These are phyloP conservation scores for Numida meleagris DNA, from an alignment of 2,113 vertebrate genomes.

Conservation along the genomic window DNA sequence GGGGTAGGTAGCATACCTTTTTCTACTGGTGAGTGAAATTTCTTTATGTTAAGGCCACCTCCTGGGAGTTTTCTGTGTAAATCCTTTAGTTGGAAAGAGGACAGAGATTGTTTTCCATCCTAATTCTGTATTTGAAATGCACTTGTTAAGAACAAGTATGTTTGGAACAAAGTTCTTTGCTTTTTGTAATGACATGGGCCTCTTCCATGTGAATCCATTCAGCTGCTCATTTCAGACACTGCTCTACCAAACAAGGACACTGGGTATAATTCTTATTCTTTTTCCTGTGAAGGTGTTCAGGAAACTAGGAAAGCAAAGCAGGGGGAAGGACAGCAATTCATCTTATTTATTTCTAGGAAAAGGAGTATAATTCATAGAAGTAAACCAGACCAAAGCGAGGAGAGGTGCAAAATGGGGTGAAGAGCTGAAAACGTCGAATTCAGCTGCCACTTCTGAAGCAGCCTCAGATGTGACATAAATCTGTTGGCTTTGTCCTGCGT, in stretches of 20 bases:
- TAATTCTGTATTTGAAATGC: conserved; percentile 46
- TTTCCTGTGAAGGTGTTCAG: not conserved
- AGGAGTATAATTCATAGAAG: not conserved
- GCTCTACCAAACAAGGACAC: not conserved
- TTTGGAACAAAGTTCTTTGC: conserved; percentile 38
- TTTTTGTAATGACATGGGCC: not conserved
- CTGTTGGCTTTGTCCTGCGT: not conserved
- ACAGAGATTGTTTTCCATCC: not conserved
- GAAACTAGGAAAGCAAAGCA: not conserved
- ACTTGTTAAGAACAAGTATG: conserved; percentile 43
- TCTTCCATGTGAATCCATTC: not conserved
- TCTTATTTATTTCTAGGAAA: conserved; percentile 27
- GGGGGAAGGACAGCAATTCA: not conserved
- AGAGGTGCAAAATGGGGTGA: not conserved
- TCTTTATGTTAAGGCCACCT: not conserved
- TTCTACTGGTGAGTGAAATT: not conserved
- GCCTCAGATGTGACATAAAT: not conserved
- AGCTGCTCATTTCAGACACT: not conserved
- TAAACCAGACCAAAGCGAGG: not conserved
- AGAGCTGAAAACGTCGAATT: not conserved
- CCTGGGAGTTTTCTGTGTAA: not conserved
- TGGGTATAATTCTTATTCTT: not conserved
- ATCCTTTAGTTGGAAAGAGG: not conserved
- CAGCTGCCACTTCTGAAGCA: not conserved
- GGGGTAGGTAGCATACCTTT: not conserved